Evolutionary conservation across 2,888 invertebrate genomes (phyloP).

Genomic region (Drosophila colorata): DNA sequence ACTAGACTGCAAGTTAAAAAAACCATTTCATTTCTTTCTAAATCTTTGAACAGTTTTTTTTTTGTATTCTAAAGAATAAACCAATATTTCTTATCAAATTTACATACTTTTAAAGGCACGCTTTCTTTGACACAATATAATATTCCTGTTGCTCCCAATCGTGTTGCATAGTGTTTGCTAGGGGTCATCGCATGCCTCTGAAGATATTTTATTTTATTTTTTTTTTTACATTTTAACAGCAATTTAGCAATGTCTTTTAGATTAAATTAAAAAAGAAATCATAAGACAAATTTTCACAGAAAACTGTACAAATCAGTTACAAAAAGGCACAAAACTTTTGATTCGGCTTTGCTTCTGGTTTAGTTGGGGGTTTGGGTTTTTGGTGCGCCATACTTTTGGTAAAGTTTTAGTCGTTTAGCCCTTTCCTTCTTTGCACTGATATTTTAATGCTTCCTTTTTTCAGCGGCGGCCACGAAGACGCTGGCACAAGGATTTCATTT

Average conservation of each 20-base stretch:
- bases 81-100: too few relatives aligned
- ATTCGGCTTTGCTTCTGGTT: conserved; percentile 48
- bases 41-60: too few relatives aligned
- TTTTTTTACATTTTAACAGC: conserved; percentile 67
- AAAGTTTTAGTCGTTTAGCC: conserved; percentile 76
- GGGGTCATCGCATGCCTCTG: conserved; percentile 5
- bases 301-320: conserved; percentile 76
- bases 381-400: conserved; percentile 61
- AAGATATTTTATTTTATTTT: conserved; percentile 18
- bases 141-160: not conserved
- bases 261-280: conserved; percentile 80
- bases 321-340: conserved; percentile 71
- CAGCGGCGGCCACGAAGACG: conserved; percentile 43
- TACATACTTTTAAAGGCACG: too few relatives aligned
- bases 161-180: conserved; percentile 28
- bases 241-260: conserved; percentile 78
- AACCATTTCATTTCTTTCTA: too few relatives aligned
- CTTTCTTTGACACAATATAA: too few relatives aligned
- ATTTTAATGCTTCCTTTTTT: conserved; percentile 76
- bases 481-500: conserved; percentile 75
- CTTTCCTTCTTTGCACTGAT: conserved; percentile 74
- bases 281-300: conserved; percentile 61
- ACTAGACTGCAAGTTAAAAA: conserved; percentile 32
- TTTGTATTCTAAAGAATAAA: too few relatives aligned
- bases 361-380: conserved; percentile 27